Conservation (phyloP, 1,140 invertebrate species). For the Trichogramma pretiosum region DNA sequence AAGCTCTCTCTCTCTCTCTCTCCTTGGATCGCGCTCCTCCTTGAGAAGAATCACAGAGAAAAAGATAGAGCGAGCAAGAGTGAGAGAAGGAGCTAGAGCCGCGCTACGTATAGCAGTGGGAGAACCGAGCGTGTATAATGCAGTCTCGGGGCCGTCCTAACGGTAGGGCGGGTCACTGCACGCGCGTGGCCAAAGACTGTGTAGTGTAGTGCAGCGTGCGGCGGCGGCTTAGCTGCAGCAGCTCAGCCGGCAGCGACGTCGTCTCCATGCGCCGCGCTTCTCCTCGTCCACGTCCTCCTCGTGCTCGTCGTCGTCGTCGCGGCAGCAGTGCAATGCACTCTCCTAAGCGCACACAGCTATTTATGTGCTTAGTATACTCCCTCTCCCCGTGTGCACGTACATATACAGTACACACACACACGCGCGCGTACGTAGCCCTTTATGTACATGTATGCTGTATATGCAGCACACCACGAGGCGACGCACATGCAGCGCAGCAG, state of each 20-base stretch:
- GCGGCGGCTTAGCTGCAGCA: no score
- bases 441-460: no score
- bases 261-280: slow-evolving; percentile 42
- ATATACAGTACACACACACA: no score
- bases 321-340: not conserved
- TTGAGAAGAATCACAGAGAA: not conserved
- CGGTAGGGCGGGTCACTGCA: slow-evolving; percentile 49
- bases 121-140: no score
- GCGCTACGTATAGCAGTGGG: slow-evolving; percentile 18
- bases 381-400: not conserved
- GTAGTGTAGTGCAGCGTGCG: no score
- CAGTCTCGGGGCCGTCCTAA: slow-evolving; percentile 43
- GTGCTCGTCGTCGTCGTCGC: not conserved
- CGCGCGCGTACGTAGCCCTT: not conserved
- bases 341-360: no score
- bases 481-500: no score
- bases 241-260: slow-evolving; percentile 21
- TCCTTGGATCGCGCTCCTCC: no score
- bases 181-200: no score
- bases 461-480: no score
- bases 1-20: no score
- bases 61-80: slow-evolving; percentile 1
- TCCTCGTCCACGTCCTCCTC: slow-evolving; percentile 14
- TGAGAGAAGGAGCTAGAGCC: slow-evolving; percentile 4
- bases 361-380: no score